These are phyloP conservation scores for Ametastegia equiseti DNA, from an alignment of 2,888 invertebrate species.

Conservation along the genomic window DNA sequence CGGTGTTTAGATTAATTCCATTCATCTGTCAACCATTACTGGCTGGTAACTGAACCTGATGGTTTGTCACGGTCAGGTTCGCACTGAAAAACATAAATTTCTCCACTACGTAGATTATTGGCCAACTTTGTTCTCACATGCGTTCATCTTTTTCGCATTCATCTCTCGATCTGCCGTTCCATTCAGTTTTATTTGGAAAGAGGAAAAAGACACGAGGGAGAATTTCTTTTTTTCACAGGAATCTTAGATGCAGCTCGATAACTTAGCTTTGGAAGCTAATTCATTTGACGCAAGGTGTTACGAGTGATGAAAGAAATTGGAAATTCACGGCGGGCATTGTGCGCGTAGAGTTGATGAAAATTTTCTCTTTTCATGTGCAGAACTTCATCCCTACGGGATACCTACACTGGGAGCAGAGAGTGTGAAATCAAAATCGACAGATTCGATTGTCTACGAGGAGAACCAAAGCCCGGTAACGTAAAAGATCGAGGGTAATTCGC, in stretches of 20 bases:
- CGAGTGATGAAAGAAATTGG: background rate
- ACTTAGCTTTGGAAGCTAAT: background rate
- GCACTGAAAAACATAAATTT: background rate
- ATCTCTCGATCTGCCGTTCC: background rate
- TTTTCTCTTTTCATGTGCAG: background rate
- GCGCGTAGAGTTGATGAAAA: background rate
- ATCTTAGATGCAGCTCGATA: background rate
- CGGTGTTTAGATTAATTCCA: background rate
- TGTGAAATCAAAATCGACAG: constrained; percentile 22
- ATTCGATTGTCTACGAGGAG: constrained; percentile 28
- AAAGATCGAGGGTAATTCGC: constrained; percentile 21
- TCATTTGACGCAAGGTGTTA: background rate
- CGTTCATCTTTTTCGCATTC: background rate
- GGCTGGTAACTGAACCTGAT: background rate
- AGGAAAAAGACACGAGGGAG: background rate
- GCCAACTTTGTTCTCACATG: background rate
- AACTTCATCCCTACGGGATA: background rate
- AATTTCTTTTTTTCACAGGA: background rate
- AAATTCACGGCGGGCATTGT: background rate
- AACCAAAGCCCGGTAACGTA: background rate
- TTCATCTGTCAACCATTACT: constrained; percentile 18
- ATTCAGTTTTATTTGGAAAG: background rate
- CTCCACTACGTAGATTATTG: background rate
- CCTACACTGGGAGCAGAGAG: background rate
- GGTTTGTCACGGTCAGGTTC: background rate